Base-by-base conservation (phyloP, 2,113 vertebrate genomes). In the Lophius piscatorius region DNA sequence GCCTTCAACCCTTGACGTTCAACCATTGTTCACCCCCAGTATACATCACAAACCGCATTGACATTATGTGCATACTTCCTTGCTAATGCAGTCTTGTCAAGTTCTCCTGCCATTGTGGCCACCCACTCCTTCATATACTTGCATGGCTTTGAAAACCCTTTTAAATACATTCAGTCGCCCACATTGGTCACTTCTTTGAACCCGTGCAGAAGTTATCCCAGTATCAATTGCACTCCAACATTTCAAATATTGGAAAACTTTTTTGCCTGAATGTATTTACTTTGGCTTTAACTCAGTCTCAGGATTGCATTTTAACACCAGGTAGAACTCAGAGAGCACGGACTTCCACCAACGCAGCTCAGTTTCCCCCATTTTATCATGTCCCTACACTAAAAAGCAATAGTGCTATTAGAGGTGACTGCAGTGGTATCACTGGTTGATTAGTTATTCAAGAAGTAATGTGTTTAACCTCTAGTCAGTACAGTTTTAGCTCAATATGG, bases 131-230 rank as follows among this genome's bases (percentile, higher is more conserved):
- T 55, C 38, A 44, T 46, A 55, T 48, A 26, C 35, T 10, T 20
- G 34, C 24, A 47, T 24, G 36, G 26, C 41, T 62, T 44, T 49
- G 45, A 60, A 57, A 76, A 57, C 20, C 36, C 34, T 65, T 61
- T 76, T 45, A 62, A 64, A 64, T 75, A 36, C 49, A 70, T 63
- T 34, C 40, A 44, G 1, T 35, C 54, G 34, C 65, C 80, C 54
- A 76, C 73, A 47, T 16, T 13, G 52, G 69, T 70, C 52, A 9
- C 33, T 36, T 57, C 47, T 65, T 49, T 68, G 57, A 72, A 69
- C 76, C 46, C 2, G 20, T 36, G 49, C 41, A 47, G 55, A 68
- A 61, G 23, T 44, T 42, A 40, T 61, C 26, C 24, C 21, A 49
- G 33, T 33, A 31, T 33, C 40, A 61, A 46, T 44, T 44, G 22